Conservation (phyloP, 2,888 invertebrate species). For the Argyra leucocephala region DNA sequence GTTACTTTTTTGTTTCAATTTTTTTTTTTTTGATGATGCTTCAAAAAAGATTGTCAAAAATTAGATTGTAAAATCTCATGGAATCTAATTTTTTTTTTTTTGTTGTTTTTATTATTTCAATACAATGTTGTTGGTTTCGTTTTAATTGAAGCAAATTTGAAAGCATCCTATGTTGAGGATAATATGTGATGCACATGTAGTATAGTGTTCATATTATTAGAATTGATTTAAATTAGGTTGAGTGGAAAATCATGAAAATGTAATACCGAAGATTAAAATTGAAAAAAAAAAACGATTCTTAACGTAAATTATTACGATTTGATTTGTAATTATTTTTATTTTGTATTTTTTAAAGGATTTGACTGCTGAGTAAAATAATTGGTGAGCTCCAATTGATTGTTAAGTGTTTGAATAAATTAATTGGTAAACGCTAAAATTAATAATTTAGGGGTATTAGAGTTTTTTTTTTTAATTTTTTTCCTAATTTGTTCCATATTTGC, state of each 20-base stretch:
- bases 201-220: neutral
- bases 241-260: neutral
- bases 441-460: no score
- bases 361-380: no score
- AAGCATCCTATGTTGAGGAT: neutral
- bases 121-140: neutral
- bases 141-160: neutral
- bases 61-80: neutral
- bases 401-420: no score
- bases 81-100: neutral
- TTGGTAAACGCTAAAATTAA: no score
- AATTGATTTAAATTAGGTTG: neutral
- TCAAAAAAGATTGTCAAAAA: neutral
- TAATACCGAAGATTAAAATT: no score
- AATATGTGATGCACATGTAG: neutral
- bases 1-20: neutral
- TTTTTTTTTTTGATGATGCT: neutral
- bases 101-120: neutral
- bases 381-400: no score
- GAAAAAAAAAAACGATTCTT: no score
- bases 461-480: no score
- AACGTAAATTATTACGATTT: no score
- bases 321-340: no score
- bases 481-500: no score
- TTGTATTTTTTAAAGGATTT: no score